Base-by-base conservation (phyloP, 2,797 vertebrate genomes). In the Anguilla pacifica region DNA sequence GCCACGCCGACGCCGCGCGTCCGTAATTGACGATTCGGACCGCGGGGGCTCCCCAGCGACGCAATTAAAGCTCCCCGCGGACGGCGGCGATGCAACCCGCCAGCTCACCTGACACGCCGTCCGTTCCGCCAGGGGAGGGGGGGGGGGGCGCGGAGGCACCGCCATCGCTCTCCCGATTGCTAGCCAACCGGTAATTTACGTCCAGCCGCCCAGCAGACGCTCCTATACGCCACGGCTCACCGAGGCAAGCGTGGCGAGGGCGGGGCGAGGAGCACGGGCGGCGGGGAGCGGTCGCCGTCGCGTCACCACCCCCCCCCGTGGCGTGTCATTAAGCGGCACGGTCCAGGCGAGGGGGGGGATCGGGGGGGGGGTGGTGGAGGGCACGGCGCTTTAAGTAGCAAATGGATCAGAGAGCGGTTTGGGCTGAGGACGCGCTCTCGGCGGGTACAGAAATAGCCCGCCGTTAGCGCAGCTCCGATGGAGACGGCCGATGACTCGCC, bases 61-160 rank as follows among this genome's bases (percentile, higher is more conserved):
- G 92, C 94, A 94, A 94, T 95, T 95, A 94, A 93, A 92, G 84
- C 82, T 90, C 93, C 92, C 0, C 85, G 86, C 70, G 91, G 87
- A 91, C 88, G 86, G 88, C 89, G 86, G 91, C 57, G 83, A 86
- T 91, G 93, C 94, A 92, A 94, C 91, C 92, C 93, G 91, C 91
- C 89, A 93, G 88, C 90, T 90, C 91, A 94, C 87, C 89, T 92
- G 90, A 94, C 88, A 89, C 5, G n/a, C 74, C 88, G 88, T 90
- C 53, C 22, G 17, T 84, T 67, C 53, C 81, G 88, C 84, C 88
- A 70, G 67, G 88, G 72, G 86, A 89, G 31, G 67, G 46, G 88
- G 17, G 31, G 83, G 59, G 31, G 83, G 10, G 28, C 28, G 2
- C 28, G 67, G 67, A 17, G 3, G 22, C 28, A 15, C 67, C 67